Percentiles rank a stretch among this genome's conserved stretches.
These are phyloP conservation scores for Plumapathes pennacea DNA, from an alignment of 92 coral and sea anemone species.

Conservation along the genomic window DNA sequence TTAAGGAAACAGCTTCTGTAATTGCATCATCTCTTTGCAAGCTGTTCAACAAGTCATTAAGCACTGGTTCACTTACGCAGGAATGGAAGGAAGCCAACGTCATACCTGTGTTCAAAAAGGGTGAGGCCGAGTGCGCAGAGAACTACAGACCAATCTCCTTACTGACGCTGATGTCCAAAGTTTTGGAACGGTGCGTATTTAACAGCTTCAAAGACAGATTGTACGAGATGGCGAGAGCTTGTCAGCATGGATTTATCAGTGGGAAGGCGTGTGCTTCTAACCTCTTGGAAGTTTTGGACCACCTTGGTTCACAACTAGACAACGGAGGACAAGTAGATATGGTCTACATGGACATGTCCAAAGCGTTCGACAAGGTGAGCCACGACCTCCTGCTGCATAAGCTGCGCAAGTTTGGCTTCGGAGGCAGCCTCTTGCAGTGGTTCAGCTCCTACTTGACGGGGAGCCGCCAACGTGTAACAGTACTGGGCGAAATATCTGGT, in stretches of 20 bases:
- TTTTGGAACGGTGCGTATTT: constrained; percentile 47
- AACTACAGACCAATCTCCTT: constrained; percentile 54
- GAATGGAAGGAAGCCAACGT: constrained; percentile 56
- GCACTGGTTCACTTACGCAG: constrained; percentile 17
- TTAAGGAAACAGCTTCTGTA: too few relatives aligned
- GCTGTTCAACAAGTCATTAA: too few relatives aligned
- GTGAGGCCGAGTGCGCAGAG: constrained; percentile 14
- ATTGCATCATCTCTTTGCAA: too few relatives aligned
- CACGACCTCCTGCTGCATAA: constrained; percentile 9
- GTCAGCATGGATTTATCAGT: constrained; percentile 36
- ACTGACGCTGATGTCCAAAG: constrained; percentile 36
- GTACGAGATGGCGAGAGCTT: neutral
- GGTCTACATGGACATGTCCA: constrained; percentile 25
- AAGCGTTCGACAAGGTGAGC: constrained; percentile 33
- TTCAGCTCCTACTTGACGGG: constrained; percentile 2
- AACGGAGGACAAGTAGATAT: neutral
- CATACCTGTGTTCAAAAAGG: constrained; percentile 30
- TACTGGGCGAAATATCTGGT: constrained; percentile 1
- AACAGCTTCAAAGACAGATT: constrained; percentile 29
- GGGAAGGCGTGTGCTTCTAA: constrained; percentile 26
- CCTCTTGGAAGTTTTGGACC: constrained; percentile 7
- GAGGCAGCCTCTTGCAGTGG: constrained; percentile 19
- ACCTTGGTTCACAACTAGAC: constrained; percentile 16
- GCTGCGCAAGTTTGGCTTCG: constrained; percentile 9
- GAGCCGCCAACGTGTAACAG: constrained; percentile 2